Base-by-base conservation (phyloP, 2,888 invertebrate species). In the Myopa tessellatipennis region DNA sequence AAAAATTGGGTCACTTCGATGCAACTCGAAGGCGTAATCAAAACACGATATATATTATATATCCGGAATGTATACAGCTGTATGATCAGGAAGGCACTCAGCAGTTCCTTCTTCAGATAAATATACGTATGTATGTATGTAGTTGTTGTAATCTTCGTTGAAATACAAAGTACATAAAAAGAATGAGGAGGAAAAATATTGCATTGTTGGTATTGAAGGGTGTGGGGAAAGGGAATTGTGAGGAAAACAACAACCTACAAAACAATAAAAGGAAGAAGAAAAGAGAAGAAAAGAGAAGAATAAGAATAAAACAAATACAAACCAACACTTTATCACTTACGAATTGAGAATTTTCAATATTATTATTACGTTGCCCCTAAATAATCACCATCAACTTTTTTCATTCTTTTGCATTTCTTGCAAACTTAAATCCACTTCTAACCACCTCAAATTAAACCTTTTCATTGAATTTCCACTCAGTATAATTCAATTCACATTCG, bases 61-160 rank as follows among this genome's bases (percentile, higher is more conserved):
- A 81, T 83, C 83, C 83, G 83, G 83, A 83, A 81, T 79, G 5
- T 16, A 12, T 55, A 55, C 55, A n/a, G 55, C 55, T 55, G 40
- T 67, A 68, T 38, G 55, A 36, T 58, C 45, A 61, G 69, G 67
- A n/a, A 74, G n/a, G 52, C 55, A 76, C 63, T 34, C 55, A 63
- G 55, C n/a, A 58, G 50, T 76, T 81, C 80, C 79, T 81, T 80
- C 80, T 80, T 81, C 68, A 58, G 80, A 80, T 80, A 80, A 80
- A 81, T 45, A 10, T 45, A 10, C 1, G 6, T 6, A 79, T 34
- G 38, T 63, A 74, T 38, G 18, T 40, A 10, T 26, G 14, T 18
- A 12, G 50, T 26, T 26, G 3, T 26, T 69, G 45, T 69, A 69
- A 18, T 50, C 50, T 34, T 69, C 18, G 69, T 50, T 50, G 14